Percentiles rank a stretch among this genome's conserved stretches.
These are phyloP conservation scores for Hydroisotoma schaefferi DNA, from an alignment of 2,888 invertebrate species.

Conservation along the genomic window DNA sequence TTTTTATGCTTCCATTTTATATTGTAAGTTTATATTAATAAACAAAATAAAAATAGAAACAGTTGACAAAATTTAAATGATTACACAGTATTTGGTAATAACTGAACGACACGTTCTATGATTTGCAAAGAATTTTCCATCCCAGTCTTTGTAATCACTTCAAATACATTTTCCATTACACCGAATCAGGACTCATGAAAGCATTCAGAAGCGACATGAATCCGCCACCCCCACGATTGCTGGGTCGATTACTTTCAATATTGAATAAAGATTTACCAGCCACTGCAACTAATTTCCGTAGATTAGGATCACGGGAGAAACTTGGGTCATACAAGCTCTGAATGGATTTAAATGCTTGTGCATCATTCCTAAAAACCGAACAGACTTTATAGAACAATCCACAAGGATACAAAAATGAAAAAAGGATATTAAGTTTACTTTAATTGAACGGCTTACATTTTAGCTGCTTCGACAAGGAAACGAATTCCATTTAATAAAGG, in stretches of 20 bases:
- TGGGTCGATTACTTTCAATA: slow-evolving; percentile 28
- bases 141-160: background rate
- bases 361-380: slow-evolving; percentile 28
- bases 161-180: background rate
- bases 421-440: background rate
- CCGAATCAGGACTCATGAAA: slow-evolving; percentile 33
- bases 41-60: too few relatives aligned
- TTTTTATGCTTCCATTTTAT: too few relatives aligned
- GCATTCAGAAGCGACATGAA: slow-evolving; percentile 42
- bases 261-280: slow-evolving; percentile 40
- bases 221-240: slow-evolving; percentile 18
- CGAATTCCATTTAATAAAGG: slow-evolving; percentile 41
- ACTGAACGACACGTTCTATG: too few relatives aligned
- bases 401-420: background rate
- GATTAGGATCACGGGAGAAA: slow-evolving; percentile 37
- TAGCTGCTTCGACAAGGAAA: slow-evolving; percentile 36
- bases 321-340: slow-evolving; percentile 38
- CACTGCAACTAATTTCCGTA: slow-evolving; percentile 27
- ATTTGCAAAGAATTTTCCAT: too few relatives aligned
- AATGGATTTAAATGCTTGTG: slow-evolving; percentile 29
- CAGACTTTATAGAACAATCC: background rate
- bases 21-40: too few relatives aligned
- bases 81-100: too few relatives aligned
- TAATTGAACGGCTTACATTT: slow-evolving; percentile 29
- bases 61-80: too few relatives aligned